phyloP scores from a whole-genome alignment of 2,888 invertebrate genomes.

The Meliscaeva auricollis region DNA sequence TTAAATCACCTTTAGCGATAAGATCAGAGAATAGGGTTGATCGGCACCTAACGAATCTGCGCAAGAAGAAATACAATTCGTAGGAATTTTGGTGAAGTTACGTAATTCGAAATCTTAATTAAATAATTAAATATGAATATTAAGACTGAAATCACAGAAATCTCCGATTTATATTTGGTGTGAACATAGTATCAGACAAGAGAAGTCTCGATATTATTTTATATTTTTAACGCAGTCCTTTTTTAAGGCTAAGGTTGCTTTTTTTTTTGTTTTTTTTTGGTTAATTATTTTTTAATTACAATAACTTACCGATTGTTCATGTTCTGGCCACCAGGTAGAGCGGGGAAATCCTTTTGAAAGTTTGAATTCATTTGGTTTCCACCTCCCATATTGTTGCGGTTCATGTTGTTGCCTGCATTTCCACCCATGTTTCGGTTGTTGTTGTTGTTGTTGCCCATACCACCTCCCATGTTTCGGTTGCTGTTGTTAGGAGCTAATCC shows the following conservation, averaged over 20 bases:
- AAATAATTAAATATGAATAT: background rate
- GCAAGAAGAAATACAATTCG: no score
- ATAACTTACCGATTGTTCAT: constrained; percentile 71
- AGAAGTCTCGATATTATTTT: constrained; percentile 20
- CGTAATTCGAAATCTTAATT: background rate
- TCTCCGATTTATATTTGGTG: constrained; percentile 2
- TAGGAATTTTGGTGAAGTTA: background rate
- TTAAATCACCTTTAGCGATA: no score
- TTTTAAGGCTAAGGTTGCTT: constrained; percentile 12
- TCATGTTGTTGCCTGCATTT: constrained; percentile 74
- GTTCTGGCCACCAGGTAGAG: constrained; percentile 76
- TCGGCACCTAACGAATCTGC: no score
- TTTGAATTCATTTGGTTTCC: constrained; percentile 72
- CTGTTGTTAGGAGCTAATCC: constrained; percentile 77
- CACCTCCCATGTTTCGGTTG: constrained; percentile 83
- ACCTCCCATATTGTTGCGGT: constrained; percentile 67
- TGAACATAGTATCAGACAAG: constrained; percentile 29
- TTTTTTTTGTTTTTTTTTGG: no score
- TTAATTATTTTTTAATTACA: background rate
- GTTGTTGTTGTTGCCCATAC: constrained; percentile 78
- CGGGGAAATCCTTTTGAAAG: constrained; percentile 82
- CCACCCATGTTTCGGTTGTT: constrained; percentile 79
- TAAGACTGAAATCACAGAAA: background rate
- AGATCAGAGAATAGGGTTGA: no score
- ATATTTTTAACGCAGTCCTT: constrained; percentile 8